A percentile compares a stretch with the other conserved stretches of the same genome.
Conservation (phyloP, 2,797 vertebrate species). For the Hypotaenidia okinawae region DNA sequence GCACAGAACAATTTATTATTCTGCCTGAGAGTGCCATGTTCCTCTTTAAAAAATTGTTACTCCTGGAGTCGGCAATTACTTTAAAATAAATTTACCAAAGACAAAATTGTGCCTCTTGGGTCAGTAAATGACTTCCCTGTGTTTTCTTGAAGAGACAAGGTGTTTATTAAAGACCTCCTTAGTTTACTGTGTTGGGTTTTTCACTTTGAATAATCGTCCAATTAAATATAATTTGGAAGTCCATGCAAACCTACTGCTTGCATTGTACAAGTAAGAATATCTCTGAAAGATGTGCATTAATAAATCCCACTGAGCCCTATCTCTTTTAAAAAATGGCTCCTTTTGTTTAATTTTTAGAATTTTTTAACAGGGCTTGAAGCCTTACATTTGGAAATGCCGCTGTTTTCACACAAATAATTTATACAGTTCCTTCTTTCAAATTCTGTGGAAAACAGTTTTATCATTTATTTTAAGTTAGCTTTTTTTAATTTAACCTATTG, state of each 20-base stretch:
- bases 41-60: conserved; percentile 93
- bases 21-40: conserved; percentile 80
- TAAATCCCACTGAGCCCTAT: conserved; percentile 97
- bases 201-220: conserved; percentile 99
- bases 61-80: conserved; percentile 93
- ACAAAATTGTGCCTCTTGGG: conserved; percentile 97
- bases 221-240: conserved; percentile 99
- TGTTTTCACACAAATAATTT: conserved; percentile 77
- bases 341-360: conserved; percentile 92
- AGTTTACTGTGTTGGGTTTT: conserved; percentile 96
- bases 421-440: conserved; percentile 57
- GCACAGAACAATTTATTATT: conserved; percentile 88
- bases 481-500: not conserved
- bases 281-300: conserved; percentile 91
- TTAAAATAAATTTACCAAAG: conserved; percentile 98
- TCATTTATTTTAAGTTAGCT: conserved; percentile 42
- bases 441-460: conserved; percentile 55
- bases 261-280: conserved; percentile 90
- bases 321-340: conserved; percentile 87
- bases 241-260: conserved; percentile 91
- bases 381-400: conserved; percentile 68
- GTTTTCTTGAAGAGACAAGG: conserved; percentile 99
- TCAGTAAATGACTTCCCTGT: conserved; percentile 97
- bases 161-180: conserved; percentile 99
- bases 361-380: conserved; percentile 76